These are phyloP conservation scores for zebrafish (Danio rerio) DNA, from an alignment of 2,113 vertebrate species.

Conservation along the genomic window GRCz12tu NC_133177.1:30858001-30858500, in stretches of 20 bases:
- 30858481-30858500: too few species aligned
- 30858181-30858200: slow-evolving; percentile 38
- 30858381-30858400: too few species aligned
- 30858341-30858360: too few species aligned
- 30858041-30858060: slow-evolving; percentile 70
- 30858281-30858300: background rate
- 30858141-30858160: slow-evolving; percentile 72
- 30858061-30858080: slow-evolving; percentile 75
- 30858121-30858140: slow-evolving; percentile 73
- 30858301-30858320: background rate
- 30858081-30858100: slow-evolving; percentile 67
- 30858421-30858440: too few species aligned
- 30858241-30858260: background rate
- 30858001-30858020: slow-evolving; percentile 68
- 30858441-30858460: too few species aligned
- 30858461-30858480: too few species aligned
- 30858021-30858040: slow-evolving; percentile 73
- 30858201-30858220: background rate
- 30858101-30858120: slow-evolving; percentile 67
- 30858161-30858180: slow-evolving; percentile 74
- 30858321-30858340: background rate
- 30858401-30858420: too few species aligned
- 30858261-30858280: background rate
- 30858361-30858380: too few species aligned
- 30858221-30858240: background rate